A percentile compares a stretch with the other conserved stretches of the same genome.
Evolutionary conservation across 1,140 invertebrate genomes (phyloP).

Genomic region (Drosophila punjabiensis): DNA sequence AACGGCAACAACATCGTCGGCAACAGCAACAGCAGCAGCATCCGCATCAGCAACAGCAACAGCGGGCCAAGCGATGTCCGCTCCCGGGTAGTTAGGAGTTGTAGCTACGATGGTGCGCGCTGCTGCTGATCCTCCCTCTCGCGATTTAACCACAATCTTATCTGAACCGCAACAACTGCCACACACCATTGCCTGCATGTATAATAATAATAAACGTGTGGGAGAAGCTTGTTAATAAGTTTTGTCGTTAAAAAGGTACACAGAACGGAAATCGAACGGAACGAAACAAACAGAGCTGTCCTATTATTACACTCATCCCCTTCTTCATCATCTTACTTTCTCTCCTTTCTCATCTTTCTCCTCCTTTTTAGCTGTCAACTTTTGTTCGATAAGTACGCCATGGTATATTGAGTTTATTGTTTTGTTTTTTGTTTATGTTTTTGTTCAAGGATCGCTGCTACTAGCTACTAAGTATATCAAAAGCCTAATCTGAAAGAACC

Average conservation of each 20-base stretch:
- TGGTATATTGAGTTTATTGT: slow-evolving; percentile 49
- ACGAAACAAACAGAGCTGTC: slow-evolving; percentile 37
- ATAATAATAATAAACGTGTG: slow-evolving; percentile 80
- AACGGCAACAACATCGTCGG: slow-evolving; percentile 38
- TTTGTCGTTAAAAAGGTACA: slow-evolving; percentile 62
- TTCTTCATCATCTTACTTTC: not conserved
- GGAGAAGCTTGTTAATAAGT: slow-evolving; percentile 76
- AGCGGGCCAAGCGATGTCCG: slow-evolving; percentile 56
- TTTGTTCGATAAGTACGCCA: slow-evolving; percentile 28
- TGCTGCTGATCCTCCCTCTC: slow-evolving; percentile 52
- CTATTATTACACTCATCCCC: slow-evolving; percentile 3
- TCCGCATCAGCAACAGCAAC: slow-evolving; percentile 42
- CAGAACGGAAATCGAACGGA: slow-evolving; percentile 64
- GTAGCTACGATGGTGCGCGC: slow-evolving; percentile 52
- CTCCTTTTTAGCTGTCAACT: slow-evolving; percentile 17
- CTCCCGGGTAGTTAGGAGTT: slow-evolving; percentile 44
- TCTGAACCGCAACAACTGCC: slow-evolving; percentile 76
- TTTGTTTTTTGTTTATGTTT: slow-evolving; percentile 40
- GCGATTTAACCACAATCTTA: slow-evolving; percentile 57
- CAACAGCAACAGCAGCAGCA: slow-evolving; percentile 37
- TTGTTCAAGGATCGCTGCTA: slow-evolving; percentile 43
- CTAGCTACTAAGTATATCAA: slow-evolving; percentile 45
- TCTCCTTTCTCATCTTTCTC: slow-evolving; percentile 9
- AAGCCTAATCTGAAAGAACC: slow-evolving; percentile 46
- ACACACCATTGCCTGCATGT: slow-evolving; percentile 74